A percentile compares a stretch with the other conserved stretches of the same genome.
Conservation (phyloP, 1,140 invertebrate genomes). For the Bicyclus anynana region DNA sequence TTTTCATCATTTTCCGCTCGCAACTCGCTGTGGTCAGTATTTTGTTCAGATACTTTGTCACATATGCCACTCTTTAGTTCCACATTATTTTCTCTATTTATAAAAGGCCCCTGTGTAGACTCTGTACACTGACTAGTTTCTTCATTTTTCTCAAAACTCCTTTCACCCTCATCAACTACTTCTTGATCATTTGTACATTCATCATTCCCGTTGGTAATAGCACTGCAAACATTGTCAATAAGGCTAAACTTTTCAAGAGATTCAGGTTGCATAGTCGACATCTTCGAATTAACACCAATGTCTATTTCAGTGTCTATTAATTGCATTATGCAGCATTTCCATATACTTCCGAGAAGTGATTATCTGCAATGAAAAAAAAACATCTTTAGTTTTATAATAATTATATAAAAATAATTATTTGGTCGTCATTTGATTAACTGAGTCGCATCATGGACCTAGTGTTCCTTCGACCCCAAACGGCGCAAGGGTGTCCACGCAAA, state of each 20-base stretch:
- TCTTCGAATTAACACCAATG: constrained; percentile 45
- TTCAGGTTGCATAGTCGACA: constrained; percentile 45
- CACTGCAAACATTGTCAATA: constrained; percentile 32
- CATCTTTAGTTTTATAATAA: neutral
- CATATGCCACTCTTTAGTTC: neutral
- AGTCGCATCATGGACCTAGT: too few species aligned
- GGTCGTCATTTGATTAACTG: too few species aligned
- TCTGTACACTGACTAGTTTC: neutral
- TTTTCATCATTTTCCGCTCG: neutral
- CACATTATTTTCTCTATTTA: neutral
- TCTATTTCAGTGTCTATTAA: constrained; percentile 53
- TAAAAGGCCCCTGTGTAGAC: neutral
- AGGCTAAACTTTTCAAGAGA: constrained; percentile 38
- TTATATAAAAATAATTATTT: neutral
- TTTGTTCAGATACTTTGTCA: neutral
- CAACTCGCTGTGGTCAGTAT: too few species aligned
- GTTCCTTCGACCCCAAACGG: too few species aligned
- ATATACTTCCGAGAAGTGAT: neutral
- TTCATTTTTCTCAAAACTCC: constrained; percentile 5
- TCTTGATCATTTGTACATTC: constrained; percentile 32
- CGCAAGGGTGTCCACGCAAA: too few species aligned
- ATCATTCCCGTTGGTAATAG: constrained; percentile 31
- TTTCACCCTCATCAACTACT: constrained; percentile 6
- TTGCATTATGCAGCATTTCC: constrained; percentile 65
- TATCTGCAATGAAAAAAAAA: constrained; percentile 37